Evolutionary conservation across 2,888 invertebrate species (phyloP).

Genomic region (Scaptomyza tumidula): DNA sequence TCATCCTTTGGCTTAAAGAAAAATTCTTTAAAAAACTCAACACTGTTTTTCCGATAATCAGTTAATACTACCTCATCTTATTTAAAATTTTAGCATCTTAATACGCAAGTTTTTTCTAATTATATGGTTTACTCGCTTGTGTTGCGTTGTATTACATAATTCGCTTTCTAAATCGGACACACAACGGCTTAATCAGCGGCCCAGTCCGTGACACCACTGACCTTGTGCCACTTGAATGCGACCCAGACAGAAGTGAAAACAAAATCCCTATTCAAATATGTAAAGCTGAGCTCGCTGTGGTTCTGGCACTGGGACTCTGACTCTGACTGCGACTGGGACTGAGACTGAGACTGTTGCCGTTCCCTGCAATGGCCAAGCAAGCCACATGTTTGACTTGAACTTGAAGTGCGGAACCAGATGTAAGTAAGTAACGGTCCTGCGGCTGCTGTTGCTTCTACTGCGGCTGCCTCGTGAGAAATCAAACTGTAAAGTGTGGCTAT

Average conservation of each 20-base stretch:
- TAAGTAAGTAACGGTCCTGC: constrained; percentile 77
- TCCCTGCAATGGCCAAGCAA: constrained; percentile 27
- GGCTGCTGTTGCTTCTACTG: constrained; percentile 42
- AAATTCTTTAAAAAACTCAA: no score
- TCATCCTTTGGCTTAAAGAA: no score
- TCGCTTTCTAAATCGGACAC: constrained; percentile 39
- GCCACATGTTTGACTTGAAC: constrained; percentile 69
- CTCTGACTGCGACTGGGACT: not conserved
- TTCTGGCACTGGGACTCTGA: constrained; percentile 19
- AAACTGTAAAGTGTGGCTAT: constrained; percentile 74
- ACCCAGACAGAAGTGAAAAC: constrained; percentile 74
- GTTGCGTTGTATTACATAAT: constrained; percentile 38
- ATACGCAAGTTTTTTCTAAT: not conserved
- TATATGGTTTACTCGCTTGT: not conserved
- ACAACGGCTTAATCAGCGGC: constrained; percentile 56
- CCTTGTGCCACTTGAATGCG: constrained; percentile 74
- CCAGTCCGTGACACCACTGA: constrained; percentile 59
- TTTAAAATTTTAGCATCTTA: not conserved
- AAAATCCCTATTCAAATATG: constrained; percentile 77
- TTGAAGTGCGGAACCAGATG: constrained; percentile 79
- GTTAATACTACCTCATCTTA: not conserved
- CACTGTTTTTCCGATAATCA: not conserved
- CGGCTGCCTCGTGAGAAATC: constrained; percentile 75
- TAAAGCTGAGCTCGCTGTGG: constrained; percentile 45
- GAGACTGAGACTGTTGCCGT: constrained; percentile 23